Evolutionary conservation across 2,888 invertebrate species (phyloP), one percentile per base, ranked within the genome.

Genomic region (Parthenolecanium corni): DNA sequence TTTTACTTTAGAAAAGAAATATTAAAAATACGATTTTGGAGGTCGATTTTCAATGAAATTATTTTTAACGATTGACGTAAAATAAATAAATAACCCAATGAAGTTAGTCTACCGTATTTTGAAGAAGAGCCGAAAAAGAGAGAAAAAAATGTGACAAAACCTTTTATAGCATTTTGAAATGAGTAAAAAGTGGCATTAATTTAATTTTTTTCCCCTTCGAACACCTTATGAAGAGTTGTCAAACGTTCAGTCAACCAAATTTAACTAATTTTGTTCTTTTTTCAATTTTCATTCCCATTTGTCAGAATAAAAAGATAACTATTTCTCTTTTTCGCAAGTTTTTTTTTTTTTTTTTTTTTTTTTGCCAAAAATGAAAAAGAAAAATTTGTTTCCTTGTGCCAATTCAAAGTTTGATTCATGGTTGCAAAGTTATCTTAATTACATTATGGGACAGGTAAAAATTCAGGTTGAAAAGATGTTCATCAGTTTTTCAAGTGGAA

Each of bases 141-240:
- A 31, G 9, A n/a, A 31, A 31, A 9, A 31, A 31, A 31, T 31
- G 9, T 31, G 31, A 31, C 9, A 31, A 31, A 31, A 31, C 9
- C 9, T 6, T 31, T 31, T 31, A 31, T 6, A 31, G 31, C 9
- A 31, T 31, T 31, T 31, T 9, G 9, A 4, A 9, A 31, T 9
- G 31, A 31, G 31, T 9, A 31, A 42, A n/a, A 25, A 56, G 42
- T 46, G 57, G 44, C 57, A 46, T 57, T 57, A 57, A 57, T 57
- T 57, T 46, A 57, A 44, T 57, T 57, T 31, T 18, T 49, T 47
- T 25, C 20, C 31, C 18, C 46, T 44, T 57, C 36, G 57, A 57
- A 57, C 57, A 57, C 57, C 57, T 44, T 46, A n/a, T n/a, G n/a
- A 57, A 57, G 44, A 57, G 44, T 57, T 57, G 57, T 57, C 46